These are phyloP conservation scores for Tiliqua scincoides DNA, from an alignment of 2,113 vertebrate genomes.

Conservation along the genomic window DNA sequence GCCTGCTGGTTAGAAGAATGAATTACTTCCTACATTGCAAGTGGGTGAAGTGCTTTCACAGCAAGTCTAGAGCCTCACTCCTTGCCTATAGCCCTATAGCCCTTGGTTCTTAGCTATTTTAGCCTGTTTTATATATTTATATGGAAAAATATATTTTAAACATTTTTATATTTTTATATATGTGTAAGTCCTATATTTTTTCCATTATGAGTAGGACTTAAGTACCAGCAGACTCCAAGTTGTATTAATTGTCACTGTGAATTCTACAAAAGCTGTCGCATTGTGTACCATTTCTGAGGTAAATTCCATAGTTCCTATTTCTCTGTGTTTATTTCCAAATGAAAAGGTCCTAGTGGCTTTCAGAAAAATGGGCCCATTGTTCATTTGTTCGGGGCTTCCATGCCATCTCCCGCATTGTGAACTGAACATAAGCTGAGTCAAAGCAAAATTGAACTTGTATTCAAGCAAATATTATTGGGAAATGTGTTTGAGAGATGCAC, in stretches of 20 bases:
- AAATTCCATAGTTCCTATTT: not conserved
- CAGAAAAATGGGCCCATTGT: slow-evolving; percentile 1
- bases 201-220: not conserved
- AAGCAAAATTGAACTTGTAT: not conserved
- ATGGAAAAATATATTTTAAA: not conserved
- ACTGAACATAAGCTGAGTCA: not conserved
- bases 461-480: not conserved
- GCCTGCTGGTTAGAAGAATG: too few species aligned
- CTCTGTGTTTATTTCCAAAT: not conserved
- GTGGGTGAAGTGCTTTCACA: too few species aligned
- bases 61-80: too few species aligned
- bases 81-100: too few species aligned
- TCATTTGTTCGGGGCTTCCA: not conserved
- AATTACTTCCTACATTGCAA: too few species aligned
- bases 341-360: not conserved
- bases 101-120: not conserved
- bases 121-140: not conserved
- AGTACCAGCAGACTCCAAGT: not conserved
- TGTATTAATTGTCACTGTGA: accelerated
- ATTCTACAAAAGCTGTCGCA: not conserved
- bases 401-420: not conserved
- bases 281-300: not conserved
- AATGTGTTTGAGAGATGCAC: not conserved
- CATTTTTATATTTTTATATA: not conserved
- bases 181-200: not conserved